Evolutionary conservation across 2,797 vertebrate genomes (phyloP).

Genomic region (Propithecus deckenii): DNA sequence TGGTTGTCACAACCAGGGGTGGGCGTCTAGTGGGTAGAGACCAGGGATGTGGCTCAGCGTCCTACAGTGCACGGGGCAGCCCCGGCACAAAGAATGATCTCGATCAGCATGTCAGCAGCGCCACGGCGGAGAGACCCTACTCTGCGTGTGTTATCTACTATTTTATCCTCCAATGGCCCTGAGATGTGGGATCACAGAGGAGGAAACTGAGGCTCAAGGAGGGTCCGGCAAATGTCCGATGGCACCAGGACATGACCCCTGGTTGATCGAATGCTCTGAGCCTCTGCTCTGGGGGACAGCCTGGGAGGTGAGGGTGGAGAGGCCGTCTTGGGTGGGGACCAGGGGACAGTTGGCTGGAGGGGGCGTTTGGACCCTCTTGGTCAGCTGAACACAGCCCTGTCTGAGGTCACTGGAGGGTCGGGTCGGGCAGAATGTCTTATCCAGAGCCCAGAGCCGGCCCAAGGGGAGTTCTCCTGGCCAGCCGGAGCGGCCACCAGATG

Average conservation of each 20-base stretch:
- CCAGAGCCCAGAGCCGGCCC: slow-evolving; percentile 45
- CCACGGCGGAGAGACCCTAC: neutral
- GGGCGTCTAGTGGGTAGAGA: neutral
- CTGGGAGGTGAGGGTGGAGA: rapidly evolving
- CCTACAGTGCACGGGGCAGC: too few species aligned
- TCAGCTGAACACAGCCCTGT: neutral
- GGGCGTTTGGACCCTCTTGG: neutral
- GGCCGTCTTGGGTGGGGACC: neutral
- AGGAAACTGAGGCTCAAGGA: neutral
- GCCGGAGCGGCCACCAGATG: slow-evolving; percentile 57
- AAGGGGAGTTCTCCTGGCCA: neutral
- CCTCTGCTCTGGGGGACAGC: neutral
- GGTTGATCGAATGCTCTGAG: neutral
- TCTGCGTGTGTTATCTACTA: rapidly evolving
- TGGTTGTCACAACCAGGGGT: neutral
- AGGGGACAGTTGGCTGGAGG: rapidly evolving
- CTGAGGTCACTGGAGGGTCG: slow-evolving; percentile 28
- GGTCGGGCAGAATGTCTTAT: neutral
- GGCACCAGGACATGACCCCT: neutral
- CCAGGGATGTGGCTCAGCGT: rapidly evolving
- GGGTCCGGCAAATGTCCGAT: neutral
- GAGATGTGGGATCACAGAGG: rapidly evolving
- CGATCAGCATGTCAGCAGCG: rapidly evolving
- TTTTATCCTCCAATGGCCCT: neutral
- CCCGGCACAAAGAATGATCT: neutral